Percentiles rank a stretch among this genome's conserved stretches.
Evolutionary conservation across 2,113 vertebrate species (phyloP).

Genomic region (Sciurus niger): DNA sequence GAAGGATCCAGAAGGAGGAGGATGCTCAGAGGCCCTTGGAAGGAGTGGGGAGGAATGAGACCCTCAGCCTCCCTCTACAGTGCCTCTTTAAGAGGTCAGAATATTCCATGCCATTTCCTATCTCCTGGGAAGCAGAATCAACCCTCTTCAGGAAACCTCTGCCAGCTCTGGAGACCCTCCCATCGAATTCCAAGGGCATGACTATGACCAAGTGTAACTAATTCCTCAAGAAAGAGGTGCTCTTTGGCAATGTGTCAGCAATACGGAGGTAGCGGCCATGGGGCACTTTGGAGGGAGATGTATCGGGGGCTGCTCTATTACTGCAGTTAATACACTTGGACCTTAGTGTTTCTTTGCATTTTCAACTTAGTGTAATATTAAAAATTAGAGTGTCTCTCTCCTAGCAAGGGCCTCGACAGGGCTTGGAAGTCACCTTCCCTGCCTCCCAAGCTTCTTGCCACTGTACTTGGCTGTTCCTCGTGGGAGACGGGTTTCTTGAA

Average conservation of each 20-base stretch:
- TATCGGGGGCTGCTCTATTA: neutral
- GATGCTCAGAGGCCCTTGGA: neutral
- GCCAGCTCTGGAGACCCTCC: neutral
- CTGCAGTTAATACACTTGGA: neutral
- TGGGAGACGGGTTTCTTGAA: neutral
- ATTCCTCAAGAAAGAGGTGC: slow-evolving; percentile 2
- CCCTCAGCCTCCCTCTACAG: accelerated
- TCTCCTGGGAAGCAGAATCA: neutral
- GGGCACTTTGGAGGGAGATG: neutral
- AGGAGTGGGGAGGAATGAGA: too few relatives aligned
- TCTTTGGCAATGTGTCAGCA: neutral
- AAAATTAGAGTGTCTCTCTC: neutral
- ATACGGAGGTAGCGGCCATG: accelerated
- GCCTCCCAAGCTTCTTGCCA: neutral
- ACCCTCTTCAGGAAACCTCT: neutral
- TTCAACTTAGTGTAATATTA: neutral
- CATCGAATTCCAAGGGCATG: neutral
- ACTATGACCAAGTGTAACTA: neutral
- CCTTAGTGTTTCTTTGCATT: neutral
- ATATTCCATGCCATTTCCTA: neutral
- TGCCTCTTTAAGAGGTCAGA: neutral
- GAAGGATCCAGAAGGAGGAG: neutral
- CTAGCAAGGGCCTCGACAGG: neutral
- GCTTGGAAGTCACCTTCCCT: neutral
- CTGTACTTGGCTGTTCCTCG: neutral